These are phyloP conservation scores for Diarsia mendica DNA, from an alignment of 2,888 invertebrate genomes.

Conservation along the genomic window DNA sequence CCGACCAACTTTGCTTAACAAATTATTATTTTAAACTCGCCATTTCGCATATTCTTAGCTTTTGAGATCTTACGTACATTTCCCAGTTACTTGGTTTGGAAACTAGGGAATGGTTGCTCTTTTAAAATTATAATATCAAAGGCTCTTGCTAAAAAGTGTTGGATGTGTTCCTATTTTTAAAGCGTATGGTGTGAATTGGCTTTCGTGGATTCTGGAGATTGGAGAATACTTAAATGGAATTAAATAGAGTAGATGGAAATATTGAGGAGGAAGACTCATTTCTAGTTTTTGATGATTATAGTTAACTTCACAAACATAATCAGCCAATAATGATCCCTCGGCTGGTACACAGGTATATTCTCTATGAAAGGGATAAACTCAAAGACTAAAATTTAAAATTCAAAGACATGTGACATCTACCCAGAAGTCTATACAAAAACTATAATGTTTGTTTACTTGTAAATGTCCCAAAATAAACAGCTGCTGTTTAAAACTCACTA, in stretches of 20 bases:
- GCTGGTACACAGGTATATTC: too few species aligned
- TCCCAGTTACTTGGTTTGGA: conserved; percentile 45
- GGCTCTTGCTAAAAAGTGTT: conserved; percentile 54
- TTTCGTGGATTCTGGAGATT: background rate
- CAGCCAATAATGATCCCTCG: too few species aligned
- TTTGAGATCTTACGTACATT: conserved; percentile 56
- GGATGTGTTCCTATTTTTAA: conserved; percentile 28
- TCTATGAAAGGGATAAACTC: too few species aligned
- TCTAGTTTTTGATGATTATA: background rate
- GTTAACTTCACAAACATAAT: background rate
- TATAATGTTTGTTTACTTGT: background rate
- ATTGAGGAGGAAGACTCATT: background rate
- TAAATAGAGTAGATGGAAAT: background rate
- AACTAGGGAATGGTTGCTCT: conserved; percentile 55
- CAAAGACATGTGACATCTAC: too few species aligned
- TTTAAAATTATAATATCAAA: conserved; percentile 69
- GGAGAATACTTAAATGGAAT: conserved; percentile 3
- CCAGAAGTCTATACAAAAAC: background rate
- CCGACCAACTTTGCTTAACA: conserved; percentile 44
- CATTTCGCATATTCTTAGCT: conserved; percentile 52
- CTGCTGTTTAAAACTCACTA: background rate
- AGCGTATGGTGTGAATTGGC: conserved; percentile 22
- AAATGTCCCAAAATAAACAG: background rate
- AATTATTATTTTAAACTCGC: conserved; percentile 63
- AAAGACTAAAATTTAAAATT: too few species aligned